Conservation (phyloP, 2,113 vertebrate species). For the Crotalus horridus region DNA sequence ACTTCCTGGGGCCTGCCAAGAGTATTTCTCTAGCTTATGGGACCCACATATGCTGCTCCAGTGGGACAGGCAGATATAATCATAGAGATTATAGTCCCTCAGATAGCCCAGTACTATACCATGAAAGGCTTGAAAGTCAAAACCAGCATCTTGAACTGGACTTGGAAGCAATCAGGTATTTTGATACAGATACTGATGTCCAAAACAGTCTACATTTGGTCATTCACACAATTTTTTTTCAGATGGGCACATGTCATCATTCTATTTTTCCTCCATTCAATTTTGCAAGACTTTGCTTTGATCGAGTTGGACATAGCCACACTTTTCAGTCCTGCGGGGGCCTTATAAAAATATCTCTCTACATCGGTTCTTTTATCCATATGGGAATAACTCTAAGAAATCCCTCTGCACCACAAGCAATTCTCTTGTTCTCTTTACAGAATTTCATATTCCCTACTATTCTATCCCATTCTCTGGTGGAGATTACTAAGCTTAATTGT, state of each 20-base stretch:
- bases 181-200: background rate
- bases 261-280: background rate
- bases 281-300: background rate
- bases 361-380: background rate
- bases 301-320: background rate
- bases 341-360: background rate
- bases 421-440: background rate
- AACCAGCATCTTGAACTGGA: background rate
- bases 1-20: background rate
- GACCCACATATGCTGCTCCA: background rate
- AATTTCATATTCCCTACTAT: background rate
- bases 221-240: background rate
- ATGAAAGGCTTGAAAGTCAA: background rate
- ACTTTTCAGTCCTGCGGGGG: background rate
- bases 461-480: background rate
- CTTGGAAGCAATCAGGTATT: background rate
- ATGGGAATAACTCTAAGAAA: background rate
- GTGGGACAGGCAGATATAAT: background rate
- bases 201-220: background rate
- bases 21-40: background rate
- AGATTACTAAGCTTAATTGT: background rate
- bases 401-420: background rate
- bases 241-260: background rate
- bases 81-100: background rate
- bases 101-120: background rate